These are phyloP conservation scores for Corydoras sp. DNA, from an alignment of 2,113 vertebrate genomes.

Conservation along the genomic window DNA sequence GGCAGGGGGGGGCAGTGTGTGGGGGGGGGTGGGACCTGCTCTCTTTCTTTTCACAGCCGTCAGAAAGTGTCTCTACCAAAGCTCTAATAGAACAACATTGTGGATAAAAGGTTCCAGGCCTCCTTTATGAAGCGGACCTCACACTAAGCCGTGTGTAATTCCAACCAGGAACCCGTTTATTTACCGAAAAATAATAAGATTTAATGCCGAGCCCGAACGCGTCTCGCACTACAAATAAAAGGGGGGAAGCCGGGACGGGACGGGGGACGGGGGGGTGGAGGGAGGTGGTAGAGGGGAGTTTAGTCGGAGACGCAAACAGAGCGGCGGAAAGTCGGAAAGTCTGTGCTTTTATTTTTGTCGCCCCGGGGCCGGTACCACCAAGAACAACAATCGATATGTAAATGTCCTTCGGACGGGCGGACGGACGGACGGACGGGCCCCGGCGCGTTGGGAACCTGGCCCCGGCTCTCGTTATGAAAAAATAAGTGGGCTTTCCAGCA, in stretches of 20 bases:
- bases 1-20: not conserved
- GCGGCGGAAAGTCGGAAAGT: constrained; percentile 47
- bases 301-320: not conserved
- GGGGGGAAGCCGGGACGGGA: constrained; percentile 52
- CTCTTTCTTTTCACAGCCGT: constrained; percentile 72
- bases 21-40: constrained; percentile 59
- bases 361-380: constrained; percentile 32
- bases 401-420: constrained; percentile 81
- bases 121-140: constrained; percentile 90
- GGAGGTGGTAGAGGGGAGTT: too few species aligned
- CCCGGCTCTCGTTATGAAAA: constrained; percentile 87
- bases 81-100: constrained; percentile 82
- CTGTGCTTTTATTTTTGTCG: constrained; percentile 47
- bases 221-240: constrained; percentile 86
- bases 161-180: constrained; percentile 98
- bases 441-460: constrained; percentile 77
- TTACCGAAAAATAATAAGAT: constrained; percentile 88
- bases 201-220: constrained; percentile 76
- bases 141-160: constrained; percentile 93
- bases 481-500: constrained; percentile 95
- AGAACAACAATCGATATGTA: constrained; percentile 75
- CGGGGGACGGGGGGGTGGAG: constrained; percentile 1
- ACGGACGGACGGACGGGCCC: constrained; percentile 70
- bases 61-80: constrained; percentile 73
- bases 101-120: constrained; percentile 75